Percentiles rank a stretch among this genome's conserved stretches.
Evolutionary conservation across 2,113 vertebrate genomes (phyloP).

Genomic region (Blennius ocellaris): DNA sequence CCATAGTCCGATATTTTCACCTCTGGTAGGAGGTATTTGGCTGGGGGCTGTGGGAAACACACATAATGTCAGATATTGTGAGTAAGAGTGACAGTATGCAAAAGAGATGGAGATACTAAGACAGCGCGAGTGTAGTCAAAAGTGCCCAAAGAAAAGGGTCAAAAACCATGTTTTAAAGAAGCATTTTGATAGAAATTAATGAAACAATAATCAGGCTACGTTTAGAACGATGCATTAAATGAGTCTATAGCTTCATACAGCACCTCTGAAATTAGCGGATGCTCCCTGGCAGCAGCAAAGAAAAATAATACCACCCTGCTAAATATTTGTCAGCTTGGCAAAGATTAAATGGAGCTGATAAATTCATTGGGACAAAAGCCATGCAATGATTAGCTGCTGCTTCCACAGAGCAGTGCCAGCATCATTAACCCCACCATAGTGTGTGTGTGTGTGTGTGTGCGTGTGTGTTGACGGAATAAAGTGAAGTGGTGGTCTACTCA

Average conservation of each 20-base stretch:
- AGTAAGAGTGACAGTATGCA: background rate
- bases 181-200: background rate
- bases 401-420: background rate
- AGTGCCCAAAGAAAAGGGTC: constrained; percentile 35
- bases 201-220: constrained; percentile 13
- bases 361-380: constrained; percentile 21
- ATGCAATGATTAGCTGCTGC: constrained; percentile 37
- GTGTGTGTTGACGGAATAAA: background rate
- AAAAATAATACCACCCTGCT: background rate
- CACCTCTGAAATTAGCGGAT: background rate
- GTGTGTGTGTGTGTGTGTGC: no score
- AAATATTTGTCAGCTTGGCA: constrained; percentile 11
- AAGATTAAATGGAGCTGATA: constrained; percentile 19
- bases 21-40: constrained; percentile 98
- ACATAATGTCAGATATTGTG: constrained; percentile 29
- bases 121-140: background rate
- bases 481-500: background rate
- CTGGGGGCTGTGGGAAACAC: constrained; percentile 86
- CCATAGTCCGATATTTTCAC: constrained; percentile 95
- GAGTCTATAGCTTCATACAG: background rate
- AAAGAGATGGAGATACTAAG: constrained; percentile 8
- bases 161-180: constrained; percentile 29
- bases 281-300: background rate
- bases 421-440: background rate
- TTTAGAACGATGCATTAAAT: constrained; percentile 11